Conservation (phyloP, 1,140 invertebrate genomes). For the Drosophila saltans region DNA sequence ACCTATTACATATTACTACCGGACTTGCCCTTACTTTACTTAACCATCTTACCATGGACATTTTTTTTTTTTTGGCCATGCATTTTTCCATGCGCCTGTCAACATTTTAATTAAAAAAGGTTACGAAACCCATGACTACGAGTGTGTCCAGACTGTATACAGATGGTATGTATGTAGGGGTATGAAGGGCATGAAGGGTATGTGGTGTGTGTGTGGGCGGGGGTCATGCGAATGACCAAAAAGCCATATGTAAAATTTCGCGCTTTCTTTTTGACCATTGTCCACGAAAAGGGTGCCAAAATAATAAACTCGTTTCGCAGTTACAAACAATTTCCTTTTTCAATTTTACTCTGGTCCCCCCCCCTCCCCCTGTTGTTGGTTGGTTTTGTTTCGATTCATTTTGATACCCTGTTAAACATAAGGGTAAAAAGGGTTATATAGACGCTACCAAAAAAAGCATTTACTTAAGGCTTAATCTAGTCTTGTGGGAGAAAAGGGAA, state of each 20-base stretch:
- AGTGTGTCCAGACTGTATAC: slow-evolving; percentile 19
- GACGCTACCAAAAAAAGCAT: not conserved
- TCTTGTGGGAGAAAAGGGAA: no score
- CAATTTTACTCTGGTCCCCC: slow-evolving; percentile 66
- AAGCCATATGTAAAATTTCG: slow-evolving; percentile 76
- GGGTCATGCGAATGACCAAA: not conserved
- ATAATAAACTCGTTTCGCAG: slow-evolving; percentile 83
- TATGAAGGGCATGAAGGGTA: not conserved
- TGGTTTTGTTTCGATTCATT: slow-evolving; percentile 26
- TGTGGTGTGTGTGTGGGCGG: no score
- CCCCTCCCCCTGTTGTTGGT: slow-evolving; percentile 33
- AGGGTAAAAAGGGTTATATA: not conserved
- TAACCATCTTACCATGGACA: slow-evolving; percentile 18
- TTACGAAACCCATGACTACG: slow-evolving; percentile 66
- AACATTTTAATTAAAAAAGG: slow-evolving; percentile 84
- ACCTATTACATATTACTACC: slow-evolving; percentile 1
- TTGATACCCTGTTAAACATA: slow-evolving; percentile 11
- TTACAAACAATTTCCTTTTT: slow-evolving; percentile 83
- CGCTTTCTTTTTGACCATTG: slow-evolving; percentile 66
- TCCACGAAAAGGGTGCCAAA: slow-evolving; percentile 81
- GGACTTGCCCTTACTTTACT: not conserved
- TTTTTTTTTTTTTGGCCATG: slow-evolving; percentile 32
- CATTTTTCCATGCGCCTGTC: slow-evolving; percentile 82
- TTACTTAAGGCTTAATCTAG: no score
- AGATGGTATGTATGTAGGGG: not conserved